phyloP scores from a whole-genome alignment of 2,113 vertebrate species.

The Mugil cephalus region DNA sequence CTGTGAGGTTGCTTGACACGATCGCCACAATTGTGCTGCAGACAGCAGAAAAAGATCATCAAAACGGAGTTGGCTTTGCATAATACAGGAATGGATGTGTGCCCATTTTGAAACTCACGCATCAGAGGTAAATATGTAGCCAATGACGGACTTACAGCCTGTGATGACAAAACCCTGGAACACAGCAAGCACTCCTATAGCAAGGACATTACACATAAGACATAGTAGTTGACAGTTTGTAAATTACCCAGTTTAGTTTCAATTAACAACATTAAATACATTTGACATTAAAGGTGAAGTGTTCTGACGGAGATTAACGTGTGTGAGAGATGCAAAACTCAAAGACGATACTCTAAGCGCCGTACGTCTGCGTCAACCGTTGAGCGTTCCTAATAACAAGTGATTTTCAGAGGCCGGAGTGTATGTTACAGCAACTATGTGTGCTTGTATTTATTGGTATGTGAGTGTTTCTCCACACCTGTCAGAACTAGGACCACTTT shows the following conservation, averaged over 20 bases:
- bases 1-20: constrained; percentile 69
- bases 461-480: constrained; percentile 71
- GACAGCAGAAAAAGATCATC: constrained; percentile 19
- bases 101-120: constrained; percentile 80
- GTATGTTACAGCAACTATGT: not conserved
- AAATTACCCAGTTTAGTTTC: too few relatives aligned
- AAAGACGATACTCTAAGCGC: too few relatives aligned
- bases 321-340: too few relatives aligned
- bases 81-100: not conserved
- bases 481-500: constrained; percentile 83
- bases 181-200: constrained; percentile 83
- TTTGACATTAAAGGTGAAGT: too few relatives aligned
- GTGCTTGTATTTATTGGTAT: constrained; percentile 3
- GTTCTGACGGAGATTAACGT: too few relatives aligned
- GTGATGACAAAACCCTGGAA: constrained; percentile 79
- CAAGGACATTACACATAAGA: constrained; percentile 4
- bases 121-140: constrained; percentile 88
- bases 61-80: constrained; percentile 5
- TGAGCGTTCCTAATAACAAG: too few relatives aligned
- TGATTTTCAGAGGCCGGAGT: not conserved
- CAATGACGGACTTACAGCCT: constrained; percentile 80
- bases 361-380: too few relatives aligned
- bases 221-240: not conserved
- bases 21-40: constrained; percentile 76
- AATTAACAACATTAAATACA: too few relatives aligned